These are phyloP conservation scores for Rhinogobius similis DNA, from an alignment of 2,113 vertebrate genomes.

Conservation along the genomic window DNA sequence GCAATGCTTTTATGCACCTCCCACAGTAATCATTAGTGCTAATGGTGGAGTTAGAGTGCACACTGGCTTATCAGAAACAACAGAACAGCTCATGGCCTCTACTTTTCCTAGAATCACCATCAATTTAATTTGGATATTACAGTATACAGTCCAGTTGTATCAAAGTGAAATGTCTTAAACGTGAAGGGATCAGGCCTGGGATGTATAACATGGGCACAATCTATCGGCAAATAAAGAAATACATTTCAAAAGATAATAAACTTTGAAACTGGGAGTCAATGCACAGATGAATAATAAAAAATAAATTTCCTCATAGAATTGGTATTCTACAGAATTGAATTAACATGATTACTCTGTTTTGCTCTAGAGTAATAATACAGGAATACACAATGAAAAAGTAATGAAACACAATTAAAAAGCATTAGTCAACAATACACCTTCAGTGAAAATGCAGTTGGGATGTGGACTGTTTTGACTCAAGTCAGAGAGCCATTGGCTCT, in stretches of 20 bases:
- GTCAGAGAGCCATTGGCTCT: not conserved
- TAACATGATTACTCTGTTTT: too few species aligned
- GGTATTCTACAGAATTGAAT: not conserved
- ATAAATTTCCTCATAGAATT: too few species aligned
- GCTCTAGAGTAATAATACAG: too few species aligned
- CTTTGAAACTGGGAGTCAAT: too few species aligned
- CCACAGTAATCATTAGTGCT: slow-evolving; percentile 54
- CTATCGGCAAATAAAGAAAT: too few species aligned
- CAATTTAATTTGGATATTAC: slow-evolving; percentile 51
- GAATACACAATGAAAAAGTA: not conserved
- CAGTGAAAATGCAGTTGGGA: not conserved
- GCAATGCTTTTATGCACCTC: slow-evolving; percentile 50
- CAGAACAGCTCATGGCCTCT: not conserved
- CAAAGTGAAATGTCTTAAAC: slow-evolving; percentile 11
- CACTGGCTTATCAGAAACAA: slow-evolving; percentile 23
- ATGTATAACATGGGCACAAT: slow-evolving; percentile 43
- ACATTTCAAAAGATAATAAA: slow-evolving; percentile 17
- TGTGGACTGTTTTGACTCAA: not conserved
- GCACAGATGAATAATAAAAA: too few species aligned
- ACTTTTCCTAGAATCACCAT: slow-evolving; percentile 23
- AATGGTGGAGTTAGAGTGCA: slow-evolving; percentile 28
- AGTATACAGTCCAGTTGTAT: slow-evolving; percentile 25
- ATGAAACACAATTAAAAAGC: not conserved
- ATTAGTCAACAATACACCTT: too few species aligned
- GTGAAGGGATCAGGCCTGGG: slow-evolving; percentile 29